Evolutionary conservation across 2,113 vertebrate species (phyloP).

Genomic region (Oryzias celebensis): DNA sequence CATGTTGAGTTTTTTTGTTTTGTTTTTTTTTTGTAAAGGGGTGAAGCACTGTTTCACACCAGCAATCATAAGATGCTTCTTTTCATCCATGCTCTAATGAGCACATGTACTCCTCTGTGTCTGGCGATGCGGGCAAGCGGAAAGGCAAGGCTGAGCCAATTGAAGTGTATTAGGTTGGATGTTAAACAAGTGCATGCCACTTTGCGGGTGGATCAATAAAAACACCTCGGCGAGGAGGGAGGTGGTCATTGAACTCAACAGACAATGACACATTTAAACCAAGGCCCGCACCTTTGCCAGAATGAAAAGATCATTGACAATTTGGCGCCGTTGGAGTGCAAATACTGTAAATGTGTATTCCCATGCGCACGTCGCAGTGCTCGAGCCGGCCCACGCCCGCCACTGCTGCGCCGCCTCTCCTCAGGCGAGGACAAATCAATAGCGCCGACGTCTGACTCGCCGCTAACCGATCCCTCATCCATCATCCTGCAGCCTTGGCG

Average conservation of each 20-base stretch:
- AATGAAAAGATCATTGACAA: conserved; percentile 33
- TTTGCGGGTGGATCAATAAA: conserved; percentile 64
- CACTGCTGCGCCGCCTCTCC: conserved; percentile 8
- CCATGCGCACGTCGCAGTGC: conserved; percentile 30
- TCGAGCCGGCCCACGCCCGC: conserved; percentile 1
- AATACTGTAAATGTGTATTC: neutral
- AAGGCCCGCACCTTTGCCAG: conserved; percentile 18
- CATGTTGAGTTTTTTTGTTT: no score
- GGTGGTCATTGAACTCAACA: conserved; percentile 31
- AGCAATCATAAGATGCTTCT: neutral
- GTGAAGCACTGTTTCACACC: neutral
- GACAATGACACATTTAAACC: conserved; percentile 48
- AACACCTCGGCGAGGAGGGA: conserved; percentile 35
- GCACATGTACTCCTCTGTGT: neutral
- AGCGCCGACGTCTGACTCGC: conserved; percentile 51
- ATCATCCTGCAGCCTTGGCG: conserved; percentile 52
- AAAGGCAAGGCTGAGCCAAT: conserved; percentile 26
- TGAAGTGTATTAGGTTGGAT: conserved; percentile 57
- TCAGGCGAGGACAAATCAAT: conserved; percentile 73
- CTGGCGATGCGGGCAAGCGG: conserved; percentile 7
- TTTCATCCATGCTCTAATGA: neutral
- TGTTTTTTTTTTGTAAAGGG: no score
- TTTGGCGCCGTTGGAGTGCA: conserved; percentile 34
- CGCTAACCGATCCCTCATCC: conserved; percentile 63
- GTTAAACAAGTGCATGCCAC: conserved; percentile 67